Percentiles rank a stretch among this genome's conserved stretches.
Evolutionary conservation across 2,113 vertebrate genomes (phyloP).

Genomic region (Apodemus speciosus): DNA sequence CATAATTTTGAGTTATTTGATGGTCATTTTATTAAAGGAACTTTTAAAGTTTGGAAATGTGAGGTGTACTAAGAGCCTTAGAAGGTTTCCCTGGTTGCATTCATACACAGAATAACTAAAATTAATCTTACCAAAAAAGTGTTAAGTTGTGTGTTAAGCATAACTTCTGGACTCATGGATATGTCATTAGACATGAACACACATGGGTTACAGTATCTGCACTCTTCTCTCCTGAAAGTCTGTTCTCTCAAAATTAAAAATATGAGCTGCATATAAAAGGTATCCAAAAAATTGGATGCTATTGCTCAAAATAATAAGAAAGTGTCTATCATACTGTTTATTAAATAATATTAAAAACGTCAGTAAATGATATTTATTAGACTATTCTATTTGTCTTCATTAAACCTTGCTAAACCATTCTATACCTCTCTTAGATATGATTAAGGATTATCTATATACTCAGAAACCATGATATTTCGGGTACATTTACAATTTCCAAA

Average conservation of each 20-base stretch:
- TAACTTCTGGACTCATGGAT: neutral
- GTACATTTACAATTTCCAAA: conserved; percentile 46
- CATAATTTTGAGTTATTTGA: conserved; percentile 52
- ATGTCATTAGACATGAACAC: neutral
- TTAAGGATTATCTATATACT: neutral
- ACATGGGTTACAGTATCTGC: neutral
- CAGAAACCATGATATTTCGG: neutral
- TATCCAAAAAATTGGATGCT: neutral
- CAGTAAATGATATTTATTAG: neutral
- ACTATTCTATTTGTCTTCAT: conserved; percentile 9
- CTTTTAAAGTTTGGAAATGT: neutral
- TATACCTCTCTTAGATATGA: neutral
- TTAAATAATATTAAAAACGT: neutral
- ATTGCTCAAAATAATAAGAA: neutral
- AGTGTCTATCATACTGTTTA: neutral
- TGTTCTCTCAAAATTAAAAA: conserved; percentile 50
- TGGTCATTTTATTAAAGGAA: conserved; percentile 58
- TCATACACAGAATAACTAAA: conserved; percentile 18
- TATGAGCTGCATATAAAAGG: conserved; percentile 3
- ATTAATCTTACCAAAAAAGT: conserved; percentile 21
- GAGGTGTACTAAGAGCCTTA: no score
- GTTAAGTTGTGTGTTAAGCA: conserved; percentile 7
- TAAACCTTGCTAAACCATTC: conserved; percentile 4
- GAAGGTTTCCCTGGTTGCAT: conserved; percentile 24
- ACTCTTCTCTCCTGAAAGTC: neutral